phyloP scores from a whole-genome alignment of 2,113 vertebrate species.

The Electrona antarctica region DNA sequence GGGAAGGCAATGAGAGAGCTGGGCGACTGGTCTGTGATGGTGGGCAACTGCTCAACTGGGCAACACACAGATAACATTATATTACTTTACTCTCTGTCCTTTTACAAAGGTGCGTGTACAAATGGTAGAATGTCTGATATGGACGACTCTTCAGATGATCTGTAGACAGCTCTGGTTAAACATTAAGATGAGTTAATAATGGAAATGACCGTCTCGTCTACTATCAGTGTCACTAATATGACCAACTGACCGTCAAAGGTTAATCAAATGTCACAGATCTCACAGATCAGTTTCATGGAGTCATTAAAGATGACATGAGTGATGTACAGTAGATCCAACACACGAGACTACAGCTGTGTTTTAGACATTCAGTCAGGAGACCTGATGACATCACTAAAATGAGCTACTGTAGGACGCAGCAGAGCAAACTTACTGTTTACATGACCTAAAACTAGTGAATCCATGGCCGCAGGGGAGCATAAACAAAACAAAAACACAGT shows the following conservation, averaged over 20 bases:
- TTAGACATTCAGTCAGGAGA: constrained; percentile 10
- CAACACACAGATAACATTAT: constrained; percentile 38
- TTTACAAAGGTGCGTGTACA: background rate
- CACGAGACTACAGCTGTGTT: constrained; percentile 31
- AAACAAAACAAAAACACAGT: constrained; percentile 64
- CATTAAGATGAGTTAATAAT: constrained; percentile 7
- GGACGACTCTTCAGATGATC: constrained; percentile 15
- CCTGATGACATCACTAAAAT: constrained; percentile 34
- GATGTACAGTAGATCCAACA: constrained; percentile 33
- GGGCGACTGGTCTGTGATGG: constrained; percentile 85
- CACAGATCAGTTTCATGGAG: constrained; percentile 4
- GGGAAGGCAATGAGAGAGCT: constrained; percentile 88
- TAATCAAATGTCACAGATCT: constrained; percentile 16
- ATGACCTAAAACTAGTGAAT: constrained; percentile 75
- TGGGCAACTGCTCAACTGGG: constrained; percentile 92
- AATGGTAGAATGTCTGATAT: constrained; percentile 4
- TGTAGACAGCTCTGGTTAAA: background rate
- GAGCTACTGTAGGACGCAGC: constrained; percentile 19
- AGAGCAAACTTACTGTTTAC: constrained; percentile 79
- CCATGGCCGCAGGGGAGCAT: constrained; percentile 61
- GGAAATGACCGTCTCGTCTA: constrained; percentile 2
- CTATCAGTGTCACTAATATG: background rate
- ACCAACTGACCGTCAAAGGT: background rate
- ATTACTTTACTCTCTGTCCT: background rate
- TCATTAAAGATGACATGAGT: constrained; percentile 45